Base-by-base conservation (phyloP, 2,888 invertebrate species). In the Heliothis peltigera region DNA sequence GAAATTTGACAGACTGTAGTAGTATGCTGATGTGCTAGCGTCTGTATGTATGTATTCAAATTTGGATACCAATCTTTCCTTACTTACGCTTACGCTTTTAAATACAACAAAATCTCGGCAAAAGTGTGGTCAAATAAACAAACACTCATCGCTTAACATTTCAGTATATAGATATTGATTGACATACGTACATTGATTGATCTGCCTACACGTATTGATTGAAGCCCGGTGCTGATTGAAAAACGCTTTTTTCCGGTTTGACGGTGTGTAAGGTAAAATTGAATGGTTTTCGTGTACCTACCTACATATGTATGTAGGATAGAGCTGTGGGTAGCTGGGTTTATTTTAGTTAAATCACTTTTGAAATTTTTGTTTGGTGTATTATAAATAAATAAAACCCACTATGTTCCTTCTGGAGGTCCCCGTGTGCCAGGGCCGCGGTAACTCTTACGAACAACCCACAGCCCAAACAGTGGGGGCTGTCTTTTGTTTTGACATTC, bases 161-260 rank as follows among this genome's bases (percentile, higher is more conserved):
- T 32, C 8, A 32, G 10, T 32, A 32, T n/a, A 39, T 22, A 44
- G 18, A 22, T 39, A 46, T 47, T 58, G 69, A 72, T 73, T 18
- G 35, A 39, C n/a, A 10, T 39, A n/a, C 39, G 6, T 5, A 39
- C 39, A 39, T 39, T 39, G 39, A 39, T 39, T 22, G 6, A 39
- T 39, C 3, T 25, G 6, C 25, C 25, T 25, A 5, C n/a, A 39
- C n/a, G 17, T 42, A 42, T 42, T 42, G 42, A 39, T 39, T 60
- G 48, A 22, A 44, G 12, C 22, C 19, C 46, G 25, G 53, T 43
- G 18, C 32, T 28, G 49, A 54, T 67, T 73, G 54, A 43, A 51
- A 32, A 49, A 18, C 7, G 28, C 43, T 19, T 55, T 70, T 70
- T 51, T 21, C 19, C 22, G 22, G 12, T 25, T 70, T 70, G 47